Conservation (phyloP, 2,797 vertebrate species). For the Scolopax rusticola region DNA sequence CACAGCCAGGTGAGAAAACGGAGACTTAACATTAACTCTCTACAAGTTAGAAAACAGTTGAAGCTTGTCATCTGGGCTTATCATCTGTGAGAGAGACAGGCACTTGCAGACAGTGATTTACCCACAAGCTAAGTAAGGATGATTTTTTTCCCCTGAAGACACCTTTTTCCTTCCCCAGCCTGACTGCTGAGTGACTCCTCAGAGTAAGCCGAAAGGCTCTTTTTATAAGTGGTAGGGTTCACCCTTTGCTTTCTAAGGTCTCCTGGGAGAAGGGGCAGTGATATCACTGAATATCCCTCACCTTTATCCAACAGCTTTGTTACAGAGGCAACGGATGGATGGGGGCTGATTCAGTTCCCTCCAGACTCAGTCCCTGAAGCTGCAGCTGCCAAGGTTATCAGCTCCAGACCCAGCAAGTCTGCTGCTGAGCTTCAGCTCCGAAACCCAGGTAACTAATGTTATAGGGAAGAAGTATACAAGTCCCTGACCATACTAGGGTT, state of each 20-base stretch:
- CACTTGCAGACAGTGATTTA: neutral
- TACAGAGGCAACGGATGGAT: neutral
- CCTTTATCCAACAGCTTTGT: neutral
- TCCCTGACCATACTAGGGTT: neutral
- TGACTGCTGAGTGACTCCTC: neutral
- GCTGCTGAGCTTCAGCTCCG: neutral
- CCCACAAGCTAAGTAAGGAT: neutral
- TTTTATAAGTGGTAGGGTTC: neutral
- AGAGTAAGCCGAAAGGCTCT: neutral
- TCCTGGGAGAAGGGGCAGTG: neutral
- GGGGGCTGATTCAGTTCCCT: neutral
- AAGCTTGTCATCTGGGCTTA: neutral
- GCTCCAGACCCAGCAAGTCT: neutral
- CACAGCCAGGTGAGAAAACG: neutral
- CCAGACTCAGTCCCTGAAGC: neutral
- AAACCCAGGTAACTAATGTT: rapidly evolving
- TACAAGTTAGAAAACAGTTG: neutral
- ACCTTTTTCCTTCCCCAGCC: neutral
- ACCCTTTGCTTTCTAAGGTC: neutral
- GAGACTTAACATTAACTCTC: neutral
- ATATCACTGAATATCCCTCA: neutral
- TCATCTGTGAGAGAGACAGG: neutral
- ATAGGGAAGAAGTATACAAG: neutral
- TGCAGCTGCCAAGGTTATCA: neutral
- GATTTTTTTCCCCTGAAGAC: neutral